phyloP scores from a whole-genome alignment of 2,797 vertebrate species.

The Molossus alvarezi region DNA sequence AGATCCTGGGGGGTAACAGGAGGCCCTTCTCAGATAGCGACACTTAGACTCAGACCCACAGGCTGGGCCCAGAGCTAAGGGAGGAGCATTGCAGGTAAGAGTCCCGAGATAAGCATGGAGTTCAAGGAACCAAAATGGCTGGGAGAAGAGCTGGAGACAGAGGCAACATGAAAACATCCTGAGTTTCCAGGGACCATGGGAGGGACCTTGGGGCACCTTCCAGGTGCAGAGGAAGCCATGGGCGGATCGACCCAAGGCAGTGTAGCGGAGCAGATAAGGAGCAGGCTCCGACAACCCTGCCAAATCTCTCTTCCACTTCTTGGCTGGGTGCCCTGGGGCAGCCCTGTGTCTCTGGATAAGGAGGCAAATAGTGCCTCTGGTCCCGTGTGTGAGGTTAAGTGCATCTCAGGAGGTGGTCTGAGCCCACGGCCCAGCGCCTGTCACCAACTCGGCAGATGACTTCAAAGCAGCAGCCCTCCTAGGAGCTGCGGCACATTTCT shows the following conservation, averaged over 20 bases:
- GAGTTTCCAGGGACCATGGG: neutral
- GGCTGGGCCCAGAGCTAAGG: neutral
- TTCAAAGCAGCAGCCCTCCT: fast-evolving
- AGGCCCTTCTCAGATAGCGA: neutral
- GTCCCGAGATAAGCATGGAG: neutral
- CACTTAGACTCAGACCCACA: neutral
- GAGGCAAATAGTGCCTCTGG: neutral
- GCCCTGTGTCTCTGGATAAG: neutral
- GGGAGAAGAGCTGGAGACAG: neutral
- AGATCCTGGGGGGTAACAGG: neutral
- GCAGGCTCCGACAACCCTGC: neutral
- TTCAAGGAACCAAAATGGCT: neutral
- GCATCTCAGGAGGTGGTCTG: neutral
- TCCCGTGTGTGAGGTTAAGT: neutral
- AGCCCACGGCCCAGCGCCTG: neutral
- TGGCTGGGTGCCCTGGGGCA: neutral
- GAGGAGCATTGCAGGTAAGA: neutral
- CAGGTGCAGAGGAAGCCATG: neutral
- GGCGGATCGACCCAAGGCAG: too few species aligned
- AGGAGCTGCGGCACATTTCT: neutral
- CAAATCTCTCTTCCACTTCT: neutral
- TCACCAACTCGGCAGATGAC: neutral
- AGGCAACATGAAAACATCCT: fast-evolving
- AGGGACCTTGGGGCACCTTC: neutral
- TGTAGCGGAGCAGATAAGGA: neutral